Percentiles rank a stretch among this genome's conserved stretches.
phyloP scores from a whole-genome alignment of 2,888 invertebrate species.

The Aphodius granarius region DNA sequence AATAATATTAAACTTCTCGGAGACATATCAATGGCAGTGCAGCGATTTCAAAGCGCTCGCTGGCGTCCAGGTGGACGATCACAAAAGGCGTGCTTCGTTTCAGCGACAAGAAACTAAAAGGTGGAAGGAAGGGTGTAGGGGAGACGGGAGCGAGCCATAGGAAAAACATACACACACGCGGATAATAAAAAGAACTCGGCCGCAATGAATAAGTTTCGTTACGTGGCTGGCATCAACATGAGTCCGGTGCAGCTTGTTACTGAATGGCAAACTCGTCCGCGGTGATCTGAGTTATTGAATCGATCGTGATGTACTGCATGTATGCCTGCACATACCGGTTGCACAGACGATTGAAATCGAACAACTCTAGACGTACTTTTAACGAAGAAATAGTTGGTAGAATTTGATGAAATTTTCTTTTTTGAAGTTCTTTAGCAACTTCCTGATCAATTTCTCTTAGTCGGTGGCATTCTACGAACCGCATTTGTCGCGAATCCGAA shows the following conservation, averaged over 20 bases:
- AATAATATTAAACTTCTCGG: neutral
- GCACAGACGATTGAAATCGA: neutral
- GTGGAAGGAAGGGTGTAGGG: neutral
- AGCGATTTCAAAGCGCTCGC: neutral
- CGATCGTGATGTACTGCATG: neutral
- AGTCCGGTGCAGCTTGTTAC: neutral
- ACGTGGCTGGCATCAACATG: neutral
- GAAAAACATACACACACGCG: neutral
- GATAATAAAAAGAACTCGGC: neutral
- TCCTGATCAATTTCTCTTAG: neutral
- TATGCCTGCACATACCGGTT: neutral
- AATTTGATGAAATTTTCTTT: too few species aligned
- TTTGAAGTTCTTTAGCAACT: too few species aligned
- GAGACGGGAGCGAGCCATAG: neutral
- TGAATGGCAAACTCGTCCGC: neutral
- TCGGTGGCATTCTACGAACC: neutral
- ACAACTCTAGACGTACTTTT: neutral
- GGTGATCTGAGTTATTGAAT: neutral
- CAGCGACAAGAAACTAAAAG: too few species aligned
- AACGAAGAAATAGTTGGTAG: too few species aligned
- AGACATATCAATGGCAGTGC: neutral
- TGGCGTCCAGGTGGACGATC: neutral
- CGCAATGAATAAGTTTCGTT: neutral
- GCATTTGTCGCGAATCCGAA: neutral
- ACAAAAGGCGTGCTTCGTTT: neutral